Evolutionary conservation across 2,113 vertebrate species (phyloP), one percentile per base, ranked within the genome.

Genomic region (Sorex araneus): DNA sequence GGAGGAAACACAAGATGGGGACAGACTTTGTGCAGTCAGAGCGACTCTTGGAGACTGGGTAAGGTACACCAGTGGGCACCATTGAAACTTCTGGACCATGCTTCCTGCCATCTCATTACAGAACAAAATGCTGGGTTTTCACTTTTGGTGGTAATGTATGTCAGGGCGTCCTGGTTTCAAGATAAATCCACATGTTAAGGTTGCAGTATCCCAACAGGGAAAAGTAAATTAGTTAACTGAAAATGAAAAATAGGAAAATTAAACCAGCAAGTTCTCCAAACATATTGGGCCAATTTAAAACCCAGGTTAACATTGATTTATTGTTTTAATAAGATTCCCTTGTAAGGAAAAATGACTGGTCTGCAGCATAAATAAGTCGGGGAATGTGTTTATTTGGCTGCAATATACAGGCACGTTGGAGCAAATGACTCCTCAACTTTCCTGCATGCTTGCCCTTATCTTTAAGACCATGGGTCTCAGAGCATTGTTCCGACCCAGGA

Each of bases 221-320:
- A 91, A 96, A 95, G 87, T 50, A 90, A 97, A 97, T 96, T 93
- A 96, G 96, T 95, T 96, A 95, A 97, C 94, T 92, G 96, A 96
- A 94, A 96, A 96, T 95, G 87, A 96, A 97, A 95, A 96, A 96
- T 91, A 87, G 94, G 86, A 96, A 85, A 97, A 97, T 96, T 94
- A 96, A 91, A 92, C 94, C 84, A 84, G 94, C 88, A 94, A 96
- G 94, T 93, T 96, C 94, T 90, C 95, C 92, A 5, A 0, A 93
- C 21, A 1, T 63, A 83, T 94, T 75, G 19, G 83, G 84, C 93
- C 94, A 84, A 95, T 96, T 97, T 95, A 96, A 97, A 97, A 85
- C 88, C 73, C 92, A 45, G 94, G 34, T 97, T 97, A 95, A 96
- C 88, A 92, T 5, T 98, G 98, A 98, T 97, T 97, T 97, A 97